phyloP scores from a whole-genome alignment of 1,140 invertebrate species.

The Ceratina calcarata region DNA sequence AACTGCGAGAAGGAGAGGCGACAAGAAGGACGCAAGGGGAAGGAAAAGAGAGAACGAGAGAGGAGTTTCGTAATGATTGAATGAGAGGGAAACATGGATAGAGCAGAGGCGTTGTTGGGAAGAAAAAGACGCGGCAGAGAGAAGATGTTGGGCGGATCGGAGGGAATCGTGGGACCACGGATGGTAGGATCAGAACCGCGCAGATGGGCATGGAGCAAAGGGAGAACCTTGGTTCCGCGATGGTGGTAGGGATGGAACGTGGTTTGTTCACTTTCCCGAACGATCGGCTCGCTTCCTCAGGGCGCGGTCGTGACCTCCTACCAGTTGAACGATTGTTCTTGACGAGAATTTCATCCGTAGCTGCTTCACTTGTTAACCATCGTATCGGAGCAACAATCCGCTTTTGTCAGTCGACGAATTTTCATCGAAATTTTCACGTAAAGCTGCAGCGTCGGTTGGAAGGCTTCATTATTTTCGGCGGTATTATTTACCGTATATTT shows the following conservation, averaged over 20 bases:
- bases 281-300: constrained; percentile 71
- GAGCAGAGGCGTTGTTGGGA: constrained; percentile 23
- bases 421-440: too few species aligned
- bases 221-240: constrained; percentile 68
- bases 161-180: constrained; percentile 63
- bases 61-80: constrained; percentile 32
- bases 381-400: too few species aligned
- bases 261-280: constrained; percentile 80
- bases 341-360: constrained; percentile 50
- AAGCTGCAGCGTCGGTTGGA: too few species aligned
- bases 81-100: background rate
- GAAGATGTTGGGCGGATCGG: constrained; percentile 54
- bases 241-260: constrained; percentile 79
- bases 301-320: constrained; percentile 78
- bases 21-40: background rate
- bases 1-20: background rate
- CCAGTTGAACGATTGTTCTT: constrained; percentile 55
- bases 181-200: constrained; percentile 47
- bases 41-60: constrained; percentile 13
- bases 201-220: constrained; percentile 63
- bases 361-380: background rate
- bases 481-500: too few species aligned
- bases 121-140: constrained; percentile 46
- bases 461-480: too few species aligned
- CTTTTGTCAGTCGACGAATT: too few species aligned